Base-by-base conservation (phyloP, 2,888 invertebrate genomes). In the Cristatella mucedo region DNA sequence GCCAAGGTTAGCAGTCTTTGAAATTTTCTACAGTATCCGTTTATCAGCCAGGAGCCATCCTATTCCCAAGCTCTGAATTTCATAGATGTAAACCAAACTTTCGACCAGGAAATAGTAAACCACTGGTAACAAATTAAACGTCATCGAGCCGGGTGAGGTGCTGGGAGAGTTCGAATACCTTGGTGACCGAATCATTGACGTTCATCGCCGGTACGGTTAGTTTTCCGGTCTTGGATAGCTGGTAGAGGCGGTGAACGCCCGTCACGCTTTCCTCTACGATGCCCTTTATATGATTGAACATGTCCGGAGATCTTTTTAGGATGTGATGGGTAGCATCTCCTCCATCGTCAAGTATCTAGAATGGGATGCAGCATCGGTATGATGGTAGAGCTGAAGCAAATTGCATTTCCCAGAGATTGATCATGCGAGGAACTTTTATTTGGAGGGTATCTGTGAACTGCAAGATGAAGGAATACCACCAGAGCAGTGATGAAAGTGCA, bases 261-360 rank as follows among this genome's bases (percentile, higher is more conserved):
- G 93, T 93, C 29, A 91, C 89, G 57, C 87, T 87, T 67, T 93
- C 93, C 65, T 93, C 93, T 3, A 91, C 91, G 57, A 93, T 89
- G 43, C 87, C 87, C 71, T 86, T 87, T 49, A 91, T 83, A 53
- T 55, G 55, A 68, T 86, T 86, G 62, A 91, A 91, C 71, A 85
- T 80, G 11, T 81, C 75, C 1, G 85, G 82, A 64, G 87, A 89
- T 63, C 89, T 89, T 70, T 89, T 89, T 46, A 89, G 74, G 83
- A 91, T 86, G 43, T 87, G 73, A 66, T 91, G 87, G 0, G 91
- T 91, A 29, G 89, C 86, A 68, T 93, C 93, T 0, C 93, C 93
- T 0, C 93, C 93, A 63, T 93, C 91, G 60, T 93, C 93, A 46
- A 93, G 70, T 55, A 93, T 89, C 67, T 59, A 38, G 20, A 16